These are phyloP conservation scores for Cryptocheilus praepositus DNA, from an alignment of 2,888 invertebrate genomes.

Conservation along the genomic window DNA sequence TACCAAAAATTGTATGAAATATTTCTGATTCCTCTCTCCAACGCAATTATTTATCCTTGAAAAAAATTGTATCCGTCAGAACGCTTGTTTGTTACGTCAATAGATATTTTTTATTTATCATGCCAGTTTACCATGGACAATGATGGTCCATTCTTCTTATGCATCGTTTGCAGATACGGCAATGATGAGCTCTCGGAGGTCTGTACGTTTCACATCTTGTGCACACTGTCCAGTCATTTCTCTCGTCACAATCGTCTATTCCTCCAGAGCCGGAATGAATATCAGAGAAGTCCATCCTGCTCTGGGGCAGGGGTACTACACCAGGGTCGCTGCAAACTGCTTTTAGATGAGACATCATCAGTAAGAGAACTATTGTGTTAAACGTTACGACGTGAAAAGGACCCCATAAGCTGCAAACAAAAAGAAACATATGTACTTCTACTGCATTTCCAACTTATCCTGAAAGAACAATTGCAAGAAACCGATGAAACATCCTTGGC, in stretches of 20 bases:
- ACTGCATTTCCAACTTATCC: not conserved
- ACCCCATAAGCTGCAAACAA: constrained; percentile 84
- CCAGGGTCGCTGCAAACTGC: constrained; percentile 94
- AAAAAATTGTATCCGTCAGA: constrained; percentile 27
- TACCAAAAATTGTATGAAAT: constrained; percentile 90
- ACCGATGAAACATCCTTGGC: not conserved
- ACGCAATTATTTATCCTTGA: constrained; percentile 93
- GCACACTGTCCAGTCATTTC: constrained; percentile 87
- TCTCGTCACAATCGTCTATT: constrained; percentile 75
- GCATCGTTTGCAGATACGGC: constrained; percentile 90
- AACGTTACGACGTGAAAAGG: constrained; percentile 87
- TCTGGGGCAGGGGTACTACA: constrained; percentile 85
- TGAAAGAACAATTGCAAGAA: not conserved
- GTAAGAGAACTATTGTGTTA: constrained; percentile 85
- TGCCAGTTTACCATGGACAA: constrained; percentile 81
- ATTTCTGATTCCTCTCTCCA: constrained; percentile 93
- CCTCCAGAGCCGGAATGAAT: constrained; percentile 80
- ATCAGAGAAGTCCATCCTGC: constrained; percentile 87
- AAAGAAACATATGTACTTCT: constrained; percentile 1
- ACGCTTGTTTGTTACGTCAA: not conserved
- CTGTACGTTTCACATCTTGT: constrained; percentile 87
- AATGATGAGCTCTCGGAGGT: constrained; percentile 91
- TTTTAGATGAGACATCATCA: constrained; percentile 86
- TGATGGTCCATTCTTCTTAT: constrained; percentile 90
- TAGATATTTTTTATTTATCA: not conserved